Percentiles rank a stretch among this genome's conserved stretches.
Conservation (phyloP, 2,888 invertebrate species). For the Urechis unicinctus region DNA sequence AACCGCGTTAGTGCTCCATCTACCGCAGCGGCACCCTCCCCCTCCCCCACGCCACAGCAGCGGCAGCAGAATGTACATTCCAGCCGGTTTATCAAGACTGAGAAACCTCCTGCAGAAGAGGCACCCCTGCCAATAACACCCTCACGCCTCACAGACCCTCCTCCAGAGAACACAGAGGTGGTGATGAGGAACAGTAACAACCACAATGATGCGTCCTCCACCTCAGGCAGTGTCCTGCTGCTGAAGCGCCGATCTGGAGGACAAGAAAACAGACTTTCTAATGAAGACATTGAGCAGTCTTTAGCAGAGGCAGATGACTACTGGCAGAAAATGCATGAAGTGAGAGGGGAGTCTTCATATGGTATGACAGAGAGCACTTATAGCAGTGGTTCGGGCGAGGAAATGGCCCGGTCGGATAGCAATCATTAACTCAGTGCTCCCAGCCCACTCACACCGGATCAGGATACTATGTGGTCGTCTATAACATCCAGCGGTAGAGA, state of each 20-base stretch:
- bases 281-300: constrained; percentile 19
- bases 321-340: constrained; percentile 13
- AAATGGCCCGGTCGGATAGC: constrained; percentile 19
- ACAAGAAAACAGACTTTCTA: constrained; percentile 11
- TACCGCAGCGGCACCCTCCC: no score
- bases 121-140: no score
- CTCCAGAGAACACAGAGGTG: background rate
- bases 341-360: no score
- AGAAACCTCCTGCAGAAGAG: no score
- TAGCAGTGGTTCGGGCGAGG: constrained; percentile 21
- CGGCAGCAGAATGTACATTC: no score
- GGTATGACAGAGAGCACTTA: constrained; percentile 19
- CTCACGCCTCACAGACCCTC: no score
- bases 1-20: no score
- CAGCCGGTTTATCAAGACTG: no score
- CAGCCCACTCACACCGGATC: background rate
- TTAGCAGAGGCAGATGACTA: constrained; percentile 18
- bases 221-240: constrained; percentile 3
- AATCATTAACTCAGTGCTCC: constrained; percentile 10
- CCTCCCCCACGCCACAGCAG: no score
- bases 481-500: no score
- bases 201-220: background rate
- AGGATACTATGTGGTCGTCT: no score
- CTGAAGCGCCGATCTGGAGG: constrained; percentile 15
- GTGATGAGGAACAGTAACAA: background rate